Evolutionary conservation across 2,888 invertebrate genomes (phyloP).

Genomic region (Creontiades dilutus): DNA sequence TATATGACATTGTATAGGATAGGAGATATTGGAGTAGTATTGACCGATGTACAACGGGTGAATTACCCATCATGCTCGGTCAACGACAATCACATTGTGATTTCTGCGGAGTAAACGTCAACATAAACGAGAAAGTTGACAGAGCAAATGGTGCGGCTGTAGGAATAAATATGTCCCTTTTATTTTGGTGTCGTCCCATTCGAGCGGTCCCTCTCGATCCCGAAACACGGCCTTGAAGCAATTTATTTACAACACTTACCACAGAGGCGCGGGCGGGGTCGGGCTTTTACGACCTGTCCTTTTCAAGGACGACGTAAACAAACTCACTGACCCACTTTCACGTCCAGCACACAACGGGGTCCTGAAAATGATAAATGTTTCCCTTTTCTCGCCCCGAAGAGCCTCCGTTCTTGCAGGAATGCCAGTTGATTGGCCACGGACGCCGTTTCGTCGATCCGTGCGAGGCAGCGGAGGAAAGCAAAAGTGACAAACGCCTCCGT

Average conservation of each 20-base stretch:
- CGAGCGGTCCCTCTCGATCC: background rate
- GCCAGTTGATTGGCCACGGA: slow-evolving; percentile 15
- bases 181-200: background rate
- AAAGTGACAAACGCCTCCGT: background rate
- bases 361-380: slow-evolving; percentile 32
- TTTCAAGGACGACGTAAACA: slow-evolving; percentile 25
- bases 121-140: background rate
- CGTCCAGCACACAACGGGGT: background rate
- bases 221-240: background rate
- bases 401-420: slow-evolving; percentile 17
- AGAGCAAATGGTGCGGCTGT: background rate
- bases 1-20: no score
- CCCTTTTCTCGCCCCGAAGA: background rate
- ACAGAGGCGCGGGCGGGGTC: background rate
- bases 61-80: no score
- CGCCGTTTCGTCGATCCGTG: background rate
- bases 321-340: slow-evolving; percentile 36
- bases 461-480: background rate
- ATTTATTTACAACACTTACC: background rate
- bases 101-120: background rate
- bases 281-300: slow-evolving; percentile 30
- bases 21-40: no score
- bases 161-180: no score
- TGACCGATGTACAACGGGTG: no score
- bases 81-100: no score